Conservation (phyloP, 2,888 invertebrate species). For the Brenthis hecate region DNA sequence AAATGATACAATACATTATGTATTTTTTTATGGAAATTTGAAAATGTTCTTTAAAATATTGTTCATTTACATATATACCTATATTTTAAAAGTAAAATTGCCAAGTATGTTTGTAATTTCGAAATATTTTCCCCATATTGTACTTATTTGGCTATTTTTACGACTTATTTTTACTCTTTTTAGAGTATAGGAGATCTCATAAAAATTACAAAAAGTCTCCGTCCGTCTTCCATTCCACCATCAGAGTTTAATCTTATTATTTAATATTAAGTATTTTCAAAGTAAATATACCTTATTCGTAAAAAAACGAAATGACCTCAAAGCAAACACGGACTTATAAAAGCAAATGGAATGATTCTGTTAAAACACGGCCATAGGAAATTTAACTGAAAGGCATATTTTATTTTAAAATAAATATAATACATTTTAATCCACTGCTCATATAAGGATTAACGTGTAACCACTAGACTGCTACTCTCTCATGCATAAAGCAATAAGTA, state of each 20-base stretch:
- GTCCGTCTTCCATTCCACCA: too few relatives aligned
- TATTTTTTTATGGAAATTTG: background rate
- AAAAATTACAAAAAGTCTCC: too few relatives aligned
- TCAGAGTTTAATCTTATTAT: too few relatives aligned
- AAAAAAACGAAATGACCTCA: too few relatives aligned
- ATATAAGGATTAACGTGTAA: conserved; percentile 21
- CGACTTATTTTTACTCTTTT: too few relatives aligned
- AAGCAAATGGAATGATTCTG: background rate
- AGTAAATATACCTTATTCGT: too few relatives aligned
- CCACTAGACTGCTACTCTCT: conserved; percentile 15
- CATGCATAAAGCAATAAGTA: conserved; percentile 15
- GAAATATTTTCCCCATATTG: too few relatives aligned
- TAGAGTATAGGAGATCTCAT: too few relatives aligned
- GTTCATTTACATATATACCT: background rate
- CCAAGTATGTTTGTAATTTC: too few relatives aligned
- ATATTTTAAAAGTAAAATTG: background rate
- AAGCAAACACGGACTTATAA: too few relatives aligned
- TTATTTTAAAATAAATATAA: conserved; percentile 16
- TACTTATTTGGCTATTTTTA: too few relatives aligned
- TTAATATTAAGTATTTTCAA: too few relatives aligned
- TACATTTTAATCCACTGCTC: conserved; percentile 5
- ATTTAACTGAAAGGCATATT: background rate
- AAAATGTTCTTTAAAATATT: background rate
- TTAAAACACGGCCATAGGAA: background rate
- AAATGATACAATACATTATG: background rate